phyloP scores from a whole-genome alignment of 2,797 vertebrate genomes.

The Karalla daura region DNA sequence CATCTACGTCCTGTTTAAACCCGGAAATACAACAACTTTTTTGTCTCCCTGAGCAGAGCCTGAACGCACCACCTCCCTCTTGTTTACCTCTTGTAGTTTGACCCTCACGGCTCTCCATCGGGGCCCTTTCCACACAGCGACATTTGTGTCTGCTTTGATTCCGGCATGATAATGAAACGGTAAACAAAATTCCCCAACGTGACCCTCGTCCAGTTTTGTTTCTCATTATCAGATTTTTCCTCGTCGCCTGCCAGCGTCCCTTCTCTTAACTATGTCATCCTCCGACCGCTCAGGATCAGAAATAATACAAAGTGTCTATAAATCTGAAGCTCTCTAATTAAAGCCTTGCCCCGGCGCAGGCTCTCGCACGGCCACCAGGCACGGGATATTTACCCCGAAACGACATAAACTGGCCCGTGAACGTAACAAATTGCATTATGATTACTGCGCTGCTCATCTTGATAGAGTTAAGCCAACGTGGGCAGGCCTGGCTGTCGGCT shows the following conservation, averaged over 20 bases:
- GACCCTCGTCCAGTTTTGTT: conserved; percentile 73
- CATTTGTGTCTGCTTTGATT: conserved; percentile 77
- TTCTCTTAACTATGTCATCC: conserved; percentile 70
- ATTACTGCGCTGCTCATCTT: conserved; percentile 77
- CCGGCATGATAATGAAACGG: conserved; percentile 78
- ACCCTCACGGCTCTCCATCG: conserved; percentile 50
- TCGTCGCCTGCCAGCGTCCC: conserved; percentile 61
- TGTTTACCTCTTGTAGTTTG: too few relatives aligned
- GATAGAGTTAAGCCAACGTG: conserved; percentile 72
- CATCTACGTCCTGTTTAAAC: too few relatives aligned
- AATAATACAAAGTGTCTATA: conserved; percentile 79
- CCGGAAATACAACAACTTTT: too few relatives aligned
- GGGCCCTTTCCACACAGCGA: conserved; percentile 66
- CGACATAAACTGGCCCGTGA: conserved; percentile 75
- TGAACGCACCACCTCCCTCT: too few relatives aligned
- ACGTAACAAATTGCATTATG: conserved; percentile 80
- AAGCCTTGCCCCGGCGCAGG: conserved; percentile 66
- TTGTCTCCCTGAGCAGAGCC: too few relatives aligned
- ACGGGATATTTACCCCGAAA: conserved; percentile 60
- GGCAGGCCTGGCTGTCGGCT: conserved; percentile 52
- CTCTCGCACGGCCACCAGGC: conserved; percentile 59
- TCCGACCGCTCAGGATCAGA: conserved; percentile 71
- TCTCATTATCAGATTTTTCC: conserved; percentile 74
- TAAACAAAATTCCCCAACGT: conserved; percentile 79
- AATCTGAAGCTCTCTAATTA: conserved; percentile 77